These are phyloP conservation scores for Ladona fulva DNA, from an alignment of 1,140 invertebrate species.

Conservation along the genomic window DNA sequence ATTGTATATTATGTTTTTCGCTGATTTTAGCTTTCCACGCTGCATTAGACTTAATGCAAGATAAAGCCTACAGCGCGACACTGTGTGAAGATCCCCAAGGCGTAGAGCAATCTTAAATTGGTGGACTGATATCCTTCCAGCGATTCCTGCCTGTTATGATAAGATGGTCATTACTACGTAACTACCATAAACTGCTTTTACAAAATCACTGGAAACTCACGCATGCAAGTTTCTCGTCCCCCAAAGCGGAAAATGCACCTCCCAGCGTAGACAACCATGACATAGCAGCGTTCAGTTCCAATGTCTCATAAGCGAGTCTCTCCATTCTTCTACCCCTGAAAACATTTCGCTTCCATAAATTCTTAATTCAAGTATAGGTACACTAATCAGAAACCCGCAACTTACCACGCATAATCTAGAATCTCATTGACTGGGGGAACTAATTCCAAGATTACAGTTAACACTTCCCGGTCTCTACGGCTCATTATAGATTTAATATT, in stretches of 20 bases:
- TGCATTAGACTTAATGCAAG: constrained; percentile 81
- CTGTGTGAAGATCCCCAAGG: constrained; percentile 67
- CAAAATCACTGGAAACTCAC: constrained; percentile 45
- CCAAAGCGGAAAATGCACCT: constrained; percentile 86
- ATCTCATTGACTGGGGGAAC: constrained; percentile 46
- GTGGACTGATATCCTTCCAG: constrained; percentile 73
- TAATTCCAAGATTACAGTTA: constrained; percentile 32
- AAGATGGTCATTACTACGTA: constrained; percentile 13
- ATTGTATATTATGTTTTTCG: constrained; percentile 54
- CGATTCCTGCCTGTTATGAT: constrained; percentile 62
- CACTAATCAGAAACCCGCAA: constrained; percentile 4
- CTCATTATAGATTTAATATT: constrained; percentile 20
- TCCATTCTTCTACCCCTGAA: constrained; percentile 35
- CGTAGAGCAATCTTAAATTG: constrained; percentile 71
- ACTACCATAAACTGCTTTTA: constrained; percentile 11
- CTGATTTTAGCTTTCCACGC: constrained; percentile 51
- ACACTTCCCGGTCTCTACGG: constrained; percentile 11
- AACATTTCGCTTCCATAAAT: neutral
- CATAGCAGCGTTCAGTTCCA: constrained; percentile 74
- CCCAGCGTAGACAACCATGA: constrained; percentile 94
- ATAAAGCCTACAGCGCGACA: constrained; percentile 73
- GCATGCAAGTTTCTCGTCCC: constrained; percentile 70
- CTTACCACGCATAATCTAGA: constrained; percentile 57
- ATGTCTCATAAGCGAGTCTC: constrained; percentile 46
- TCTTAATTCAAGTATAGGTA: too few species aligned